Evolutionary conservation across 2,113 vertebrate species (phyloP), one percentile per base, ranked within the genome.

Genomic region (Channa maculata): DNA sequence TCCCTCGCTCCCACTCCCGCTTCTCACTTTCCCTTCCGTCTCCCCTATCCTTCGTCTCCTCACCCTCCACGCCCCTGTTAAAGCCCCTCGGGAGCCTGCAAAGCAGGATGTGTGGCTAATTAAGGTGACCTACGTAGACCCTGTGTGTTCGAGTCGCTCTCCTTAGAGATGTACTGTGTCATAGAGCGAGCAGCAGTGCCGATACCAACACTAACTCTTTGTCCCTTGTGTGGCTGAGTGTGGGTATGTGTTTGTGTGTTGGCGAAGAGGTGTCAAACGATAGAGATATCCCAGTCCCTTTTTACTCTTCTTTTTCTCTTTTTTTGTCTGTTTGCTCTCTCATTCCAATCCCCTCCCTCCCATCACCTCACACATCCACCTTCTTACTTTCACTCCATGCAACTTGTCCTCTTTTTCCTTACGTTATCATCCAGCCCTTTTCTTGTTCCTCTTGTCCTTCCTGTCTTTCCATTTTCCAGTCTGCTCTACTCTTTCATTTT

Each of bases 51-150:
- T 71, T 75, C 48, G 46, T 81, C 48, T 77, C 71, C 77, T 80
- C 87, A 78, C 84, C 77, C 86, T 70, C 79, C 49, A 15, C 85
- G 83, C 75, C 88, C 85, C 85, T 80, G 74, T 78, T 85, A 83
- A 81, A 81, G 71, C 76, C 84, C 79, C 63, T 11, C 3, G 88
- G 80, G 90, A 87, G 52, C 65, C 64, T 39, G 74, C 48, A 54
- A 75, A 68, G 68, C 54, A 7, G 88, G 86, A 89, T 86, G 77
- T 88, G 86, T 79, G 83, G 83, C 85, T 91, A 92, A 93, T 92
- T 92, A 92, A 88, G 90, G 86, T 81, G 75, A 89, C 88, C 84
- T 84, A 73, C 39, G 74, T 0, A 36, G 87, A 86, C 86, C 82
- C 66, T 4, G 14, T 15, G n/a, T 86, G 90, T 89, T 89, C 66